Conservation (phyloP, 2,888 invertebrate genomes). For the Drosophila paucipuncta region DNA sequence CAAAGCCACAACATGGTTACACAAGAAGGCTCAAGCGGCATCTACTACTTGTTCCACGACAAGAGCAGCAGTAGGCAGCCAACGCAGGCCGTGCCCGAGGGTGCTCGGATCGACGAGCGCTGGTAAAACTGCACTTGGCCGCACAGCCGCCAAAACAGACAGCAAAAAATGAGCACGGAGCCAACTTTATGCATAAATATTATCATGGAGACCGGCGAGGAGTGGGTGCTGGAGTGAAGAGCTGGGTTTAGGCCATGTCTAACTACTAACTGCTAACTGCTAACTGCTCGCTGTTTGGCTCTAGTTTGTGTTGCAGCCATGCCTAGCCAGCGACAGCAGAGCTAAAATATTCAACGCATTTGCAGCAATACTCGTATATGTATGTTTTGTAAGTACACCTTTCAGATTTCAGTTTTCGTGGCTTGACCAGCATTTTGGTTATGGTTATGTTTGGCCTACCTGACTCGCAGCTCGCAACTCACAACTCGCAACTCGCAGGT, state of each 20-base stretch:
- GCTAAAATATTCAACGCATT: slow-evolving; percentile 66
- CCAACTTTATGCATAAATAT: slow-evolving; percentile 81
- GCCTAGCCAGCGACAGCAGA: slow-evolving; percentile 30
- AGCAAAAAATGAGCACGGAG: slow-evolving; percentile 72
- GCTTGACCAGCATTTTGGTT: slow-evolving; percentile 43
- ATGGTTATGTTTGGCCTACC: background rate
- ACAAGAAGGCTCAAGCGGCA: slow-evolving; percentile 49
- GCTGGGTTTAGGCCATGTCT: background rate
- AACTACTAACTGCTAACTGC: slow-evolving; percentile 20
- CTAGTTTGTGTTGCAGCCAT: slow-evolving; percentile 16
- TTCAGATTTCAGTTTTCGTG: slow-evolving; percentile 4
- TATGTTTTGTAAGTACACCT: background rate
- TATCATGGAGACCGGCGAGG: slow-evolving; percentile 57
- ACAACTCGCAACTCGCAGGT: slow-evolving; percentile 24
- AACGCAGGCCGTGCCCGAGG: slow-evolving; percentile 15
- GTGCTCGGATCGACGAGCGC: slow-evolving; percentile 11
- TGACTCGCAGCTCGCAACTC: background rate
- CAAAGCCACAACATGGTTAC: slow-evolving; percentile 75
- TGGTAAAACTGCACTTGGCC: slow-evolving; percentile 48
- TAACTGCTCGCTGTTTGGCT: slow-evolving; percentile 23
- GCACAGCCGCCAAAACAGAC: slow-evolving; percentile 49
- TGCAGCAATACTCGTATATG: slow-evolving; percentile 34
- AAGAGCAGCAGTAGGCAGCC: background rate
- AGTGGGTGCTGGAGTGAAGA: slow-evolving; percentile 12
- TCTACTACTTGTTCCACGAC: slow-evolving; percentile 33